A percentile compares a stretch with the other conserved stretches of the same genome.
phyloP scores from a whole-genome alignment of 2,888 invertebrate genomes.

The Strigamia crassipes region DNA sequence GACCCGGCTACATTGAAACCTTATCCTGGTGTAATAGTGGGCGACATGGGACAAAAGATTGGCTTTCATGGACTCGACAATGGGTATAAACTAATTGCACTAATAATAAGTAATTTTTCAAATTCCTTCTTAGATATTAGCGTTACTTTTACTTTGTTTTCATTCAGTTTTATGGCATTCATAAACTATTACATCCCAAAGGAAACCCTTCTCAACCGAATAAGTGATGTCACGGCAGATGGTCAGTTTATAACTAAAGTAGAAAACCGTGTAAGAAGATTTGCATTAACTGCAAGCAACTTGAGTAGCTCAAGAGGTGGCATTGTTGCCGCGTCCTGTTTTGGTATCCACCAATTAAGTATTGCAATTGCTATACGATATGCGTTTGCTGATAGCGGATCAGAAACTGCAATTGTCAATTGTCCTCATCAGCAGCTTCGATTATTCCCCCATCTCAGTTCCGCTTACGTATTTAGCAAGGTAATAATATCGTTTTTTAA shows the following conservation, averaged over 20 bases:
- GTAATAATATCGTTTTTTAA: neutral
- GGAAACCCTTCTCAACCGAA: constrained; percentile 81
- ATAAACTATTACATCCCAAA: constrained; percentile 84
- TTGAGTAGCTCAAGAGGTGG: constrained; percentile 82
- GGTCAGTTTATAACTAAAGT: constrained; percentile 87
- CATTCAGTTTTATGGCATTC: constrained; percentile 78
- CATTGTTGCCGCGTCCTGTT: constrained; percentile 67
- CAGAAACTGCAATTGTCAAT: constrained; percentile 80
- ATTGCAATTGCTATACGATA: constrained; percentile 83
- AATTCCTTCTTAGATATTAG: constrained; percentile 46
- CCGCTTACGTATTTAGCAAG: neutral
- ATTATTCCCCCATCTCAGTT: constrained; percentile 50
- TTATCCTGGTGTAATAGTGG: constrained; percentile 79
- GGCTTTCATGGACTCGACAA: constrained; percentile 92
- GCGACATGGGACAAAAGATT: constrained; percentile 91
- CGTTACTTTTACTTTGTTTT: constrained; percentile 50
- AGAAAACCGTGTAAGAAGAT: constrained; percentile 81
- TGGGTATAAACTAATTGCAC: constrained; percentile 66
- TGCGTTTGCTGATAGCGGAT: constrained; percentile 71
- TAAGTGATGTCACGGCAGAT: constrained; percentile 86
- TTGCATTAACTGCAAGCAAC: constrained; percentile 80
- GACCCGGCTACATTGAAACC: constrained; percentile 73
- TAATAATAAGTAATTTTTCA: constrained; percentile 53
- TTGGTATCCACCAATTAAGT: constrained; percentile 70
- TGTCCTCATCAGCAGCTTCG: constrained; percentile 75